Evolutionary conservation across 2,113 vertebrate genomes (phyloP).

Genomic region (Dolichotis patagonum): DNA sequence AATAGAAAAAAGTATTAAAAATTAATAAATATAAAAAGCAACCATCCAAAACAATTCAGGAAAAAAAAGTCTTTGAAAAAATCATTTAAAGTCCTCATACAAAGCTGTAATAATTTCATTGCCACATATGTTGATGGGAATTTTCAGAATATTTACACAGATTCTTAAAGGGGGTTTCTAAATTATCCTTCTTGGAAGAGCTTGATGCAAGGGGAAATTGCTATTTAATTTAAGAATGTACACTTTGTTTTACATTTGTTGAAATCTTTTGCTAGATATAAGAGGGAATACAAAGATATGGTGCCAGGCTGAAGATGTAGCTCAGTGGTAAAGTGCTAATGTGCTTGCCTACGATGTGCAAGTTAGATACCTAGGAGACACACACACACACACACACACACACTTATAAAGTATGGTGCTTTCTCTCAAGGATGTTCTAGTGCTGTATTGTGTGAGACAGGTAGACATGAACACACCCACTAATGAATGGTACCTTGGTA

Average conservation of each 20-base stretch:
- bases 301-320: not conserved
- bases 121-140: not conserved
- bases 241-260: slow-evolving; percentile 11
- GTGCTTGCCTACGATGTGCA: no score
- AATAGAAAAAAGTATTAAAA: slow-evolving; percentile 39
- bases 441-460: not conserved
- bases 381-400: not conserved
- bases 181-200: slow-evolving; percentile 38
- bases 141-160: not conserved
- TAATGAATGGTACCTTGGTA: not conserved
- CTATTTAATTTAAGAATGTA: not conserved
- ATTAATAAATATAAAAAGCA: slow-evolving; percentile 33
- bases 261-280: not conserved
- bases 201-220: not conserved
- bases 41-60: slow-evolving; percentile 16
- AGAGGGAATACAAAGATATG: not conserved
- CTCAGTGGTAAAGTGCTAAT: not conserved
- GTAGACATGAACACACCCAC: not conserved
- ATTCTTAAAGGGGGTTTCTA: slow-evolving; percentile 41
- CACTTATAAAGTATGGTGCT: not conserved
- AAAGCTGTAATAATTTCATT: slow-evolving; percentile 5
- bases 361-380: not conserved
- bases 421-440: not conserved
- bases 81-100: not conserved
- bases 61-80: not conserved